A percentile compares a stretch with the other conserved stretches of the same genome.
phyloP scores from a whole-genome alignment of 2,888 invertebrate genomes.

The Trachelus stipa region DNA sequence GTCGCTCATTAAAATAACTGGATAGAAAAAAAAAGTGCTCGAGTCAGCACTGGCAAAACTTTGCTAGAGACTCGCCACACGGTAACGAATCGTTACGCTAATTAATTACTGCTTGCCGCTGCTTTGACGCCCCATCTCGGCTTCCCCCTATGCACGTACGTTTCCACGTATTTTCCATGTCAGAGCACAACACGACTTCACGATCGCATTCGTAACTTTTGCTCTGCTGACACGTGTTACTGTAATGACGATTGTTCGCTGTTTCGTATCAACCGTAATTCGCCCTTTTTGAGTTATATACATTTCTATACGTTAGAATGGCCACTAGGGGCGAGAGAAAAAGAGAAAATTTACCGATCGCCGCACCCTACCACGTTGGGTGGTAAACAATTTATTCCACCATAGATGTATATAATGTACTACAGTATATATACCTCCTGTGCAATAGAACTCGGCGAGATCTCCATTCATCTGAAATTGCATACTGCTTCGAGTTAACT shows the following conservation, averaged over 20 bases:
- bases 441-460: conserved; percentile 9
- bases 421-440: not conserved
- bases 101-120: conserved; percentile 45
- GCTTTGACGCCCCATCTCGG: not conserved
- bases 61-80: conserved; percentile 35
- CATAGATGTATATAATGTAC: not conserved
- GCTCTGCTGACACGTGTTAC: not conserved
- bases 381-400: not conserved
- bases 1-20: conserved; percentile 53
- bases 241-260: not conserved
- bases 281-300: not conserved
- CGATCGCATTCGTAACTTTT: not conserved
- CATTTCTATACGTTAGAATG: not conserved
- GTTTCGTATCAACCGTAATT: not conserved
- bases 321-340: not conserved
- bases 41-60: conserved; percentile 24
- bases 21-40: conserved; percentile 37
- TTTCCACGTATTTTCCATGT: not conserved
- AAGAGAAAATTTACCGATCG: no score
- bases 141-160: not conserved
- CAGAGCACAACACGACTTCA: not conserved
- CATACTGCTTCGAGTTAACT: conserved; percentile 35
- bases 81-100: conserved; percentile 53
- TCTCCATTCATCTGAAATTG: conserved; percentile 53
- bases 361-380: not conserved